Evolutionary conservation across 2,888 invertebrate genomes (phyloP).

Genomic region (Stenotaenia linearis): DNA sequence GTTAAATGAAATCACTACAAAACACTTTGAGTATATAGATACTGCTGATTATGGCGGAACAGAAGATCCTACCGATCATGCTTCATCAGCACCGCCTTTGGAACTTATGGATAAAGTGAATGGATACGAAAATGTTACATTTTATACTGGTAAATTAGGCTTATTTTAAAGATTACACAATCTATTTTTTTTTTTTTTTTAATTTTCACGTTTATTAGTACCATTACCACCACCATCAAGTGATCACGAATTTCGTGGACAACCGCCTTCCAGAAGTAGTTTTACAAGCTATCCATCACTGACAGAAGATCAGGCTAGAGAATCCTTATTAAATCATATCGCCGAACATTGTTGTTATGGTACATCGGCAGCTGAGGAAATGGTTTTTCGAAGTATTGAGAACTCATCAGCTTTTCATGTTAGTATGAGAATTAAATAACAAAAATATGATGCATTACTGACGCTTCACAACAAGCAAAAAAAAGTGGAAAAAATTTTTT

Average conservation of each 20-base stretch:
- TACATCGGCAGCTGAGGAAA: conserved; percentile 48
- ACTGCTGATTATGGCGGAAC: not conserved
- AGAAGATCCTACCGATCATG: not conserved
- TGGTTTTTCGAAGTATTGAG: conserved; percentile 49
- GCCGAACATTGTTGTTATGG: conserved; percentile 53
- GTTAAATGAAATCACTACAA: not conserved
- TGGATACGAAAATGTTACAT: conserved; percentile 51
- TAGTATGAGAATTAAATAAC: not conserved
- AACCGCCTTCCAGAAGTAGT: conserved; percentile 39
- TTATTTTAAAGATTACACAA: not conserved
- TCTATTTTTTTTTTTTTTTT: not conserved
- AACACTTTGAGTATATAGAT: not conserved
- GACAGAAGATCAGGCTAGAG: conserved; percentile 49
- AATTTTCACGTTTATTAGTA: conserved; percentile 36
- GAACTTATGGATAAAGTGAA: conserved; percentile 49
- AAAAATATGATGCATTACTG: not conserved
- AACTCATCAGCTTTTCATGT: conserved; percentile 53
- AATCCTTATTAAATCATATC: conserved; percentile 48
- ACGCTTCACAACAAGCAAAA: too few species aligned
- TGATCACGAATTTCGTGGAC: conserved; percentile 39
- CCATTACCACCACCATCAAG: conserved; percentile 42
- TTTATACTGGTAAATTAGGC: conserved; percentile 46
- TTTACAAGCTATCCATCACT: conserved; percentile 40
- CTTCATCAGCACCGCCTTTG: conserved; percentile 44
- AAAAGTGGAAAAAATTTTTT: too few species aligned